Evolutionary conservation across 1,140 invertebrate species (phyloP).

Genomic region (Brachionus manjavacas): DNA sequence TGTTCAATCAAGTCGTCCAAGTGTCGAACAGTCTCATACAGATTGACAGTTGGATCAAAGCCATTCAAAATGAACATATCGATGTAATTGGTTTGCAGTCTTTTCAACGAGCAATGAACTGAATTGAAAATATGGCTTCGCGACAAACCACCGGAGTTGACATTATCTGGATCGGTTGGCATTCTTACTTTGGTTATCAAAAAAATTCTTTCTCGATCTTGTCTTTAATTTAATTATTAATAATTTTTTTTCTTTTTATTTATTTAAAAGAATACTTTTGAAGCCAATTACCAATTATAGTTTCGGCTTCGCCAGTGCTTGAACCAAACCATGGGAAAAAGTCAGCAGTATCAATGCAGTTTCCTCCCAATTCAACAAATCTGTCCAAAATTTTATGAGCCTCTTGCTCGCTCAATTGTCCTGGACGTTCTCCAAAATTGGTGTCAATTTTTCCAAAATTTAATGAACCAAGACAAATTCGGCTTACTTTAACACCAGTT

Average conservation of each 20-base stretch:
- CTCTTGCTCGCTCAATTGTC: constrained; percentile 45
- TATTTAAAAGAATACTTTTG: constrained; percentile 47
- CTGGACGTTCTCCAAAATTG: constrained; percentile 41
- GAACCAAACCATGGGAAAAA: constrained; percentile 45
- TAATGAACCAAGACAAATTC: constrained; percentile 47
- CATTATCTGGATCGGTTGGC: constrained; percentile 8
- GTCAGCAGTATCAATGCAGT: constrained; percentile 54
- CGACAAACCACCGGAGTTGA: constrained; percentile 40
- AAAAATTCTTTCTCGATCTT: constrained; percentile 37
- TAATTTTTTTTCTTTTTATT: neutral
- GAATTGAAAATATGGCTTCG: constrained; percentile 38
- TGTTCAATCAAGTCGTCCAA: constrained; percentile 48
- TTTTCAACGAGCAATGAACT: constrained; percentile 38
- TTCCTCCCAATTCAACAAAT: constrained; percentile 50
- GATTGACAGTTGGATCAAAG: constrained; percentile 47
- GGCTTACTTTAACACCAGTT: constrained; percentile 48
- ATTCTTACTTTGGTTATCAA: constrained; percentile 42
- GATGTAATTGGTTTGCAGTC: constrained; percentile 43
- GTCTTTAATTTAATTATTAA: neutral
- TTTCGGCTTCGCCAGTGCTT: constrained; percentile 47
- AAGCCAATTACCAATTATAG: constrained; percentile 51
- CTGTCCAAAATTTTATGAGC: constrained; percentile 48
- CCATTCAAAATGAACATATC: constrained; percentile 45
- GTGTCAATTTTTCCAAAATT: constrained; percentile 45
- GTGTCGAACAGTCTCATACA: constrained; percentile 47